A percentile compares a stretch with the other conserved stretches of the same genome.
phyloP scores from a whole-genome alignment of 2,113 vertebrate species.

The Chunga burmeisteri region DNA sequence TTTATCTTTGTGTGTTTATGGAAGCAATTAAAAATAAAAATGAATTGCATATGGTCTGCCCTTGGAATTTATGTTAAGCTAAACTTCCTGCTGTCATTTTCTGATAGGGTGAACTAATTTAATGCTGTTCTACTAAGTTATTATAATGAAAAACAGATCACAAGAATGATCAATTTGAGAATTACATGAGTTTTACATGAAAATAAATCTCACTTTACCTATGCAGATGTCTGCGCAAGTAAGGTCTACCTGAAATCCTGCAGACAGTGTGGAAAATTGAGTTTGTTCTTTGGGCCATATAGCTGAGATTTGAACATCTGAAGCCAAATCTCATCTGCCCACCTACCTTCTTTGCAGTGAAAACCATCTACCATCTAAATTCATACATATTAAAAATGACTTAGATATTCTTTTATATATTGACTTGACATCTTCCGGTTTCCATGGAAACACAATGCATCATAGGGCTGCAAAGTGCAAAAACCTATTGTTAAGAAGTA shows the following conservation, averaged over 20 bases:
- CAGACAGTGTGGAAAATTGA: neutral
- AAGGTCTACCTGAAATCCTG: neutral
- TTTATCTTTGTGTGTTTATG: slow-evolving; percentile 17
- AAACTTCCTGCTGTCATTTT: neutral
- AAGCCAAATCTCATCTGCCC: neutral
- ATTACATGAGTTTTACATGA: neutral
- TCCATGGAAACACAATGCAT: neutral
- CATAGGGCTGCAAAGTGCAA: neutral
- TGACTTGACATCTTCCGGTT: neutral
- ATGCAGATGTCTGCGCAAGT: neutral
- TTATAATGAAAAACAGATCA: neutral
- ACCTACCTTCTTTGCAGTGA: neutral
- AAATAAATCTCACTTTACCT: neutral
- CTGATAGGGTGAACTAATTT: neutral
- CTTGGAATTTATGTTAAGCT: neutral
- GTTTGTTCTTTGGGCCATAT: neutral
- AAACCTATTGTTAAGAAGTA: neutral
- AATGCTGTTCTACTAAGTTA: neutral
- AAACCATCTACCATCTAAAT: neutral
- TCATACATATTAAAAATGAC: neutral
- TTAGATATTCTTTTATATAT: neutral
- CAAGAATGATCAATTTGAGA: neutral
- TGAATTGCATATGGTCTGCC: neutral
- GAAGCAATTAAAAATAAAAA: slow-evolving; percentile 38
- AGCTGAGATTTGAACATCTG: neutral